Conservation (phyloP, 2,888 invertebrate species). For the Xylota sylvarum region DNA sequence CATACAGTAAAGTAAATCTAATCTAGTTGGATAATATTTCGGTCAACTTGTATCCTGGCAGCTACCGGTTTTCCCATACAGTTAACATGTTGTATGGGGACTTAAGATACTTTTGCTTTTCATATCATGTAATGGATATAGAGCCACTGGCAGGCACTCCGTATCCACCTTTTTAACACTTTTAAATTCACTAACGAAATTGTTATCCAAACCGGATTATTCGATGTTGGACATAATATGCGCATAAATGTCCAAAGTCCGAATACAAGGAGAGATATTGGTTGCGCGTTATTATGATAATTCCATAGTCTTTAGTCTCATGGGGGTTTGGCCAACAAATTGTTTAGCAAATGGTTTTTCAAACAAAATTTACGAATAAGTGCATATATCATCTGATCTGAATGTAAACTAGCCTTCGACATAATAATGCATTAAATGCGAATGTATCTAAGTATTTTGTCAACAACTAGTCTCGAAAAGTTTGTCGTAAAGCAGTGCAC, state of each 20-base stretch:
- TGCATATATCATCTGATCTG: neutral
- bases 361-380: neutral
- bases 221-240: too few species aligned
- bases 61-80: slow-evolving; percentile 52
- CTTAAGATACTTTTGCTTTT: neutral
- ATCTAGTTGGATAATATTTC: slow-evolving; percentile 3
- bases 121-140: slow-evolving; percentile 22
- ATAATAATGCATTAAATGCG: neutral
- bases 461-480: neutral
- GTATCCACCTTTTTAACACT: slow-evolving; percentile 15
- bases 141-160: neutral
- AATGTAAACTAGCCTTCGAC: neutral
- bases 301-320: slow-evolving; percentile 11
- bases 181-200: slow-evolving; percentile 5
- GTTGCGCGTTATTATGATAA: slow-evolving; percentile 9
- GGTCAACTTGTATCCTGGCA: slow-evolving; percentile 37
- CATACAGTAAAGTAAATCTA: neutral
- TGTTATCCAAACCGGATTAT: neutral
- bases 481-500: slow-evolving; percentile 10
- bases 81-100: slow-evolving; percentile 1
- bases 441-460: neutral
- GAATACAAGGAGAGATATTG: slow-evolving; percentile 37
- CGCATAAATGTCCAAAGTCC: neutral
- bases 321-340: slow-evolving; percentile 16
- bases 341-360: slow-evolving; percentile 15